Evolutionary conservation across 2,888 invertebrate genomes (phyloP), one percentile per base, ranked within the genome.

Genomic region (Sesia bembeciformis): DNA sequence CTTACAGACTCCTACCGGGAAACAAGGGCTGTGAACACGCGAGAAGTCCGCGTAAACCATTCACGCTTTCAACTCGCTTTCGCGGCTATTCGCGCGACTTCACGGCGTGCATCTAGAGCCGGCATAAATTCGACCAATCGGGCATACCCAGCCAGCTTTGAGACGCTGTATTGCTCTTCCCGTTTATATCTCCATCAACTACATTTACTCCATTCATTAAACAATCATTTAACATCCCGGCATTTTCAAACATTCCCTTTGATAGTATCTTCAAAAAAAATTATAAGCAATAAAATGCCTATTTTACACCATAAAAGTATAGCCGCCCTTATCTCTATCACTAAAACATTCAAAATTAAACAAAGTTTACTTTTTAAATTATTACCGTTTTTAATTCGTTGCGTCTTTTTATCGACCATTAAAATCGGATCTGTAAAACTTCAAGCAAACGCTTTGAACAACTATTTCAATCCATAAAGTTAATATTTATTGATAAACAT

Each of bases 341-440:
- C 56, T 62, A 60, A 60, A 64, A 60, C 53, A 53, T 58, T 60
- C 56, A 58, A 59, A 65, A 60, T 61, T 60, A 49, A 55, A 54
- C 39, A 50, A 50, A 39, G 50, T 59, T 57, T 52, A 51, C 54
- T 52, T 41, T 56, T 23, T 39, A 54, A 59, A 56, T 58, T 54
- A 60, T 57, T 54, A 46, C n/a, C 40, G 8, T 40, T 53, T 55
- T 52, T 46, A 46, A 46, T 46, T 46, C 46, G n/a, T 8, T 8
- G 23, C 55, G 55, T 56, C 57, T 65, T 66, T 69, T 67, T 70
- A 76, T 76, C 64, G 59, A 59, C 64, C 59, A 62, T 63, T 72
- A 65, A 70, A 71, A 74, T 72, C 67, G 60, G 67, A 67, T 71
- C 65, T 66, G 61, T 63, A 61, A 57, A 66, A 66, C 65, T 63